phyloP scores from a whole-genome alignment of 2,888 invertebrate species.

The Phania funesta region DNA sequence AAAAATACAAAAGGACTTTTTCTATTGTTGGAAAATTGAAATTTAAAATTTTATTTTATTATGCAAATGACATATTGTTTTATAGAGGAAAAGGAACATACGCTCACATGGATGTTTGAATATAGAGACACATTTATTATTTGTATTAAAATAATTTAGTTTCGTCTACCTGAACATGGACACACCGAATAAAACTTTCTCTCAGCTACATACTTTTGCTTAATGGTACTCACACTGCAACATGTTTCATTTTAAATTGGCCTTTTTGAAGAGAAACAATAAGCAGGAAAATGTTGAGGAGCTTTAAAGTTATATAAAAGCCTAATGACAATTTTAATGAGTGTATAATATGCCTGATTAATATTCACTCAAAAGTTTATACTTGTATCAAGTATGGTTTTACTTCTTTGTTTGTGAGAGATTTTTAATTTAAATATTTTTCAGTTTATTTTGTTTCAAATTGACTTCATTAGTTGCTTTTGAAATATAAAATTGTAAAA shows the following conservation, averaged over 20 bases:
- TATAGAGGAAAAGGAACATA: background rate
- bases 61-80: conserved; percentile 64
- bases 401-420: background rate
- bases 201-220: background rate
- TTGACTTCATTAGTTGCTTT: conserved; percentile 29
- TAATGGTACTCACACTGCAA: background rate
- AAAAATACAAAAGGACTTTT: conserved; percentile 29
- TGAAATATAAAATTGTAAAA: background rate
- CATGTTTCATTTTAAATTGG: conserved; percentile 17
- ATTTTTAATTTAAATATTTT: background rate
- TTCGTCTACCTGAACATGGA: background rate
- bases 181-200: background rate
- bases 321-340: conserved; percentile 59
- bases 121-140: conserved; percentile 41
- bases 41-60: conserved; percentile 58
- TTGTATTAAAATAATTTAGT: conserved; percentile 43
- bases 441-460: background rate
- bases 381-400: background rate
- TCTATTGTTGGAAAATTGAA: conserved; percentile 56
- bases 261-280: background rate
- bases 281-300: background rate
- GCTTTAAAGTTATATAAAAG: conserved; percentile 53
- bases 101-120: background rate
- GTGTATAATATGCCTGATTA: conserved; percentile 58
- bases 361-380: conserved; percentile 61